A percentile compares a stretch with the other conserved stretches of the same genome.
These are phyloP conservation scores for Psittacara wagleri DNA, from an alignment of 2,113 vertebrate species.

Conservation along the genomic window DNA sequence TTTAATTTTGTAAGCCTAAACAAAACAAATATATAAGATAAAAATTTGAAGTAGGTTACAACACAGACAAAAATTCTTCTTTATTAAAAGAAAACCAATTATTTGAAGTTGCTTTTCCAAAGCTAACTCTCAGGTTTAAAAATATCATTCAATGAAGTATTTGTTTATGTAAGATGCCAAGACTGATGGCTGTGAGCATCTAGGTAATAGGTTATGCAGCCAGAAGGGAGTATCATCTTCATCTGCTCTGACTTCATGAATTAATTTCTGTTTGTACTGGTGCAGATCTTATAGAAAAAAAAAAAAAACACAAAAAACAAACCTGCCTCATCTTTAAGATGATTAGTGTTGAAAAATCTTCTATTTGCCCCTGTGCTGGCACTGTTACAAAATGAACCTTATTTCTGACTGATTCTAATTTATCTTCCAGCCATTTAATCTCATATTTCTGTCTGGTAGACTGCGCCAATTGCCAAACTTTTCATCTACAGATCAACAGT, in stretches of 20 bases:
- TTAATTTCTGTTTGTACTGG: slow-evolving; percentile 26
- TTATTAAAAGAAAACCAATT: background rate
- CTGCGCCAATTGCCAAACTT: slow-evolving; percentile 1
- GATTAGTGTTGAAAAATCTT: slow-evolving; percentile 22
- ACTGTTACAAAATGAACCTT: background rate
- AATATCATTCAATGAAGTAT: background rate
- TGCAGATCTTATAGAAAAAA: background rate
- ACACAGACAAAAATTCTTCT: background rate
- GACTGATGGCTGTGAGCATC: background rate
- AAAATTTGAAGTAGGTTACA: background rate
- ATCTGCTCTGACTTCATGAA: slow-evolving; percentile 7
- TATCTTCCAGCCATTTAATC: slow-evolving; percentile 42
- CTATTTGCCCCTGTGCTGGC: background rate
- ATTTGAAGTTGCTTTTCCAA: background rate
- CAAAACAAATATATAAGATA: background rate
- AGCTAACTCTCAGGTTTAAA: background rate
- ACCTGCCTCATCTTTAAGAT: background rate
- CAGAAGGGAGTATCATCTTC: slow-evolving; percentile 5
- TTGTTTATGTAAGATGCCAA: background rate
- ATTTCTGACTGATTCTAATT: background rate
- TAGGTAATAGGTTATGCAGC: slow-evolving; percentile 9
- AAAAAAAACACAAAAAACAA: background rate
- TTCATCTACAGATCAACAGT: background rate
- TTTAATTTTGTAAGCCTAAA: background rate
- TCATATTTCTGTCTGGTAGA: slow-evolving; percentile 29